A percentile compares a stretch with the other conserved stretches of the same genome.
phyloP scores from a whole-genome alignment of 2,888 invertebrate species.

The Chalcosyrphus nemorum region DNA sequence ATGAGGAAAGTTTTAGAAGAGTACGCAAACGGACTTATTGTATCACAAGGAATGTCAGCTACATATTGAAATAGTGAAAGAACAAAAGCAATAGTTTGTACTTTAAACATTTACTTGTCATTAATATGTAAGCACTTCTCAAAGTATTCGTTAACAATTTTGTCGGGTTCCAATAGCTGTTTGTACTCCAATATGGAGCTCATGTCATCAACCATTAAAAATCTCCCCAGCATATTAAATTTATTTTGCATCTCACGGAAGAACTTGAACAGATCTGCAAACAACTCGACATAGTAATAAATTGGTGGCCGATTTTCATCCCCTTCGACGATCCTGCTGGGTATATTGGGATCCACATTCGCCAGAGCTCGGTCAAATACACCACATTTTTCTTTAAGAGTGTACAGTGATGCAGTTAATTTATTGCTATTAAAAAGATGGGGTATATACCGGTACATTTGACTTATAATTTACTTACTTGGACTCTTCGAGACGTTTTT shows the following conservation, averaged over 20 bases:
- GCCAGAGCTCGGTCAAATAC: conserved; percentile 28
- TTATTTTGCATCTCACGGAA: conserved; percentile 11
- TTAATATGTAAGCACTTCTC: neutral
- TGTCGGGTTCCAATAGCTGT: conserved; percentile 17
- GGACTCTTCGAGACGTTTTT: neutral
- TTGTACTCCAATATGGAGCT: conserved; percentile 39
- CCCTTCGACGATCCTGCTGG: conserved; percentile 39
- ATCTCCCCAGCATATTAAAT: neutral
- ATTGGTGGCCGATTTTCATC: conserved; percentile 28
- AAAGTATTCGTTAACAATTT: conserved; percentile 24
- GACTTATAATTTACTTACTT: conserved; percentile 10
- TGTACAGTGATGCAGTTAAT: conserved; percentile 17
- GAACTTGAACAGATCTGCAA: conserved; percentile 24
- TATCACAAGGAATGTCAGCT: no score
- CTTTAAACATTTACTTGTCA: no score
- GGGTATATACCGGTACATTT: neutral
- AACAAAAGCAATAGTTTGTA: no score
- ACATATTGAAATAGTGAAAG: no score
- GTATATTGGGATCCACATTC: conserved; percentile 19
- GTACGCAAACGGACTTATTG: no score
- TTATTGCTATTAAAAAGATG: conserved; percentile 1
- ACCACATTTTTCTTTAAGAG: conserved; percentile 1
- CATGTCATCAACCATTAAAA: conserved; percentile 40
- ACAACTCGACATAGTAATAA: conserved; percentile 49
- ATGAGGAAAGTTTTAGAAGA: no score